phyloP scores from a whole-genome alignment of 2,113 vertebrate genomes.

The Tichodroma muraria region DNA sequence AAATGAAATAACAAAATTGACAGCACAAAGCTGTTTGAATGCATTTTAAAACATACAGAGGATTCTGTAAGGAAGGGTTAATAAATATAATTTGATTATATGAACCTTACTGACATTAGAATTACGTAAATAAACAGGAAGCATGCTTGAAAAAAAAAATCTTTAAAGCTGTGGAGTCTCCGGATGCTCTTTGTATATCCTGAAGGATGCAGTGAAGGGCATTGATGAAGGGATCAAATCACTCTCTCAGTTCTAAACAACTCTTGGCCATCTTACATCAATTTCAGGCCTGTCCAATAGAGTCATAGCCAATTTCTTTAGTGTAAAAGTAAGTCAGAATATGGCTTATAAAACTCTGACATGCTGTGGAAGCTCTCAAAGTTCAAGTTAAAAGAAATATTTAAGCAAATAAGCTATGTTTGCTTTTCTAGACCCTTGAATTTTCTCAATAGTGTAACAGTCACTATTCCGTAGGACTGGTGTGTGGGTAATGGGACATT shows the following conservation, averaged over 20 bases:
- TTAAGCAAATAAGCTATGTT: background rate
- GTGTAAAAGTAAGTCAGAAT: background rate
- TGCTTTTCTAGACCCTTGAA: background rate
- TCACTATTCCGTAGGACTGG: background rate
- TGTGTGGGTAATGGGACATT: too few relatives aligned
- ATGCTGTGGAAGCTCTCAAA: background rate
- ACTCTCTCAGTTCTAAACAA: background rate
- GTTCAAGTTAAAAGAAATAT: background rate
- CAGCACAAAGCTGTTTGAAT: background rate
- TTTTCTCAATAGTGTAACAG: background rate
- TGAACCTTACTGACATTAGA: background rate
- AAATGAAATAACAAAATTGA: background rate
- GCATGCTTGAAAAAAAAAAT: background rate
- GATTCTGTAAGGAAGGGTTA: background rate
- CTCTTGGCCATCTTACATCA: background rate
- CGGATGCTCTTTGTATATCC: background rate
- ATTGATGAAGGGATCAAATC: background rate
- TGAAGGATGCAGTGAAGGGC: background rate
- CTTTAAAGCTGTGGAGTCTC: background rate
- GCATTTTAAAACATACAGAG: background rate
- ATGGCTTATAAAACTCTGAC: background rate
- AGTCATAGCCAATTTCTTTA: background rate
- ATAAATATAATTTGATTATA: background rate
- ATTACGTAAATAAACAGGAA: background rate
- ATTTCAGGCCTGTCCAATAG: background rate